These are phyloP conservation scores for Mobula birostris DNA, from an alignment of 2,113 vertebrate genomes.

Conservation along the genomic window DNA sequence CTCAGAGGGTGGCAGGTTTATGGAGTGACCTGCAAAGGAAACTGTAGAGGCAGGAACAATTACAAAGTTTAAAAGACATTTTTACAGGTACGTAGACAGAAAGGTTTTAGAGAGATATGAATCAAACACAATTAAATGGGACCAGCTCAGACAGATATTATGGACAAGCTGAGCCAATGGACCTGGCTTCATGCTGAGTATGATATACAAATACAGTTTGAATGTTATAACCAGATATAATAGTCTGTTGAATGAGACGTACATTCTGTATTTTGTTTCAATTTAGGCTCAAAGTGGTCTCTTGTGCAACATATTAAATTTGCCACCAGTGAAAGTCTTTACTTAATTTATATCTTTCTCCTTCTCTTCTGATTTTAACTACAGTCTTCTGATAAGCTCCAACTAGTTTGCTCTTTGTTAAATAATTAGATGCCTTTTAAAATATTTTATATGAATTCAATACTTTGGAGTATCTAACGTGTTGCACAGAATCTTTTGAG, in stretches of 20 bases:
- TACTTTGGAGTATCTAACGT: neutral
- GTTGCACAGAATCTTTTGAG: too few species aligned
- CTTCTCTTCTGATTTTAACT: neutral
- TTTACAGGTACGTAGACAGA: too few species aligned
- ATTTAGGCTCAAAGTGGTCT: neutral
- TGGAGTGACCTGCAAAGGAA: too few species aligned
- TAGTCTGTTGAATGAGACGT: neutral
- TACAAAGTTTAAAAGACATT: too few species aligned
- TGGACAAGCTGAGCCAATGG: too few species aligned
- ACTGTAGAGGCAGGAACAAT: too few species aligned
- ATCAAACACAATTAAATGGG: too few species aligned
- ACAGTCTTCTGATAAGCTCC: neutral
- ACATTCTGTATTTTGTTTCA: neutral
- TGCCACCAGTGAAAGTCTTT: constrained; percentile 20
- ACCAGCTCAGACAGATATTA: too few species aligned
- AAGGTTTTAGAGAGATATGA: too few species aligned
- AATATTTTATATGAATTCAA: constrained; percentile 24
- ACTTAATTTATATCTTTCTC: constrained; percentile 3
- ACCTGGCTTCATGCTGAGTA: too few species aligned
- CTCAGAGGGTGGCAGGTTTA: too few species aligned
- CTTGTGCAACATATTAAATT: neutral
- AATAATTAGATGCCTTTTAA: constrained; percentile 7
- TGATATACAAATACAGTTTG: neutral
- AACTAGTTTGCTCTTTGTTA: neutral
- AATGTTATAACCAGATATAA: neutral